Conservation (phyloP, 2,888 invertebrate species). For the Achlya flavicornis region DNA sequence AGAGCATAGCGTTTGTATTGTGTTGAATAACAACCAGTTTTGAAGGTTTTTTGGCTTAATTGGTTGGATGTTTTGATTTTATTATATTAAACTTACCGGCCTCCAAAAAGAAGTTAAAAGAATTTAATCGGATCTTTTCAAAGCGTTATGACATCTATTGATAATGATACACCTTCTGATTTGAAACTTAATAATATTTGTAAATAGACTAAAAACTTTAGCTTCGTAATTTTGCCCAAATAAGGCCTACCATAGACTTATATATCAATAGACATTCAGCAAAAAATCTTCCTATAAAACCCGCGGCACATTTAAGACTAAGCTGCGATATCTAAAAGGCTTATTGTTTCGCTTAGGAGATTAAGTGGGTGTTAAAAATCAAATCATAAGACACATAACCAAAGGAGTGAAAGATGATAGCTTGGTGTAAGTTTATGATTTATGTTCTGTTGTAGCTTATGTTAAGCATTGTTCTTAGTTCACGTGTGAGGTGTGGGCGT, state of each 20-base stretch:
- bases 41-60: conserved; percentile 45
- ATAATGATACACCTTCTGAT: background rate
- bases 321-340: conserved; percentile 55
- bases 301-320: conserved; percentile 36
- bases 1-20: conserved; percentile 52
- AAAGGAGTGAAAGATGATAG: conserved; percentile 76
- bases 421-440: conserved; percentile 72
- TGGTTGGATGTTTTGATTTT: conserved; percentile 27
- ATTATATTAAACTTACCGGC: conserved; percentile 18
- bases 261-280: background rate
- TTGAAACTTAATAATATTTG: background rate
- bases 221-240: background rate
- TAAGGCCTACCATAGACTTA: background rate
- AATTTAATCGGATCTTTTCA: background rate
- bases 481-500: conserved; percentile 67
- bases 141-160: too few species aligned
- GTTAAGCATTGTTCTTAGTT: conserved; percentile 72
- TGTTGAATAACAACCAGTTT: conserved; percentile 60
- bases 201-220: background rate
- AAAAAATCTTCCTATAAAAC: conserved; percentile 18
- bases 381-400: conserved; percentile 73
- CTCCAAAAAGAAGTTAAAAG: background rate
- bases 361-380: conserved; percentile 82
- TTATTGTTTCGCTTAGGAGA: conserved; percentile 69
- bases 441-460: conserved; percentile 73